Evolutionary conservation across 1,140 invertebrate species (phyloP), one percentile per base, ranked within the genome.

Genomic region (Papilio aristodemus): DNA sequence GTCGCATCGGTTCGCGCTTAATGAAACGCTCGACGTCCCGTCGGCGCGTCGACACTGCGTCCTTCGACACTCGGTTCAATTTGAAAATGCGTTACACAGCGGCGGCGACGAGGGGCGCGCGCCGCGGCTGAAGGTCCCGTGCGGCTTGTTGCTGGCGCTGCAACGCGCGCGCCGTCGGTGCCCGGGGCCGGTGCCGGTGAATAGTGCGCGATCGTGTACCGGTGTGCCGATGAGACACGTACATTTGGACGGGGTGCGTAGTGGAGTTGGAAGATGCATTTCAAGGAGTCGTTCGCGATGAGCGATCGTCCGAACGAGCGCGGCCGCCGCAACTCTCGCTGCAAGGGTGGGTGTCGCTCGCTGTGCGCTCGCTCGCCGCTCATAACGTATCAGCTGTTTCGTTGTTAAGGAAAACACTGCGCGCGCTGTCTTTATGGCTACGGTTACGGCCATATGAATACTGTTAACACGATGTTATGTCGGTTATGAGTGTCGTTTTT

Each of bases 281-380:
- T 91, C 89, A 91, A 90, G 83, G 89, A 91, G 87, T 85, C 89
- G 80, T 89, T 91, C 87, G 85, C 86, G 80, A 91, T 91, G 87
- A 90, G 85, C 89, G 85, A 91, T 89, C 88, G 86, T 87, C 85
- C 87, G 80, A 88, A 78, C 84, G 89, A 90, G 81, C 89, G 87
- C 83, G 88, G 85, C 81, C 89, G 87, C 78, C 87, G 89, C 87
- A 89, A 90, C 86, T 89, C 89, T 73, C 89, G 89, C 78, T 90
- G 86, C 87, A 91, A 89, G 86, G 89, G 89, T 91, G 80, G 82
- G 89, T 91, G 83, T 89, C 74, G 67, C 11, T 73, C 78, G 83
- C 85, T 75, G 74, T 71, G 75, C 76, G 58, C 73, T 69, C 67
- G 27, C 2, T 6, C 27, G 27, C 27, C 27, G 70, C 76, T 72